phyloP scores from a whole-genome alignment of 30 jellyfish, hydroid and myxozoan genomes.

The Turritopsis dohrnii region DNA sequence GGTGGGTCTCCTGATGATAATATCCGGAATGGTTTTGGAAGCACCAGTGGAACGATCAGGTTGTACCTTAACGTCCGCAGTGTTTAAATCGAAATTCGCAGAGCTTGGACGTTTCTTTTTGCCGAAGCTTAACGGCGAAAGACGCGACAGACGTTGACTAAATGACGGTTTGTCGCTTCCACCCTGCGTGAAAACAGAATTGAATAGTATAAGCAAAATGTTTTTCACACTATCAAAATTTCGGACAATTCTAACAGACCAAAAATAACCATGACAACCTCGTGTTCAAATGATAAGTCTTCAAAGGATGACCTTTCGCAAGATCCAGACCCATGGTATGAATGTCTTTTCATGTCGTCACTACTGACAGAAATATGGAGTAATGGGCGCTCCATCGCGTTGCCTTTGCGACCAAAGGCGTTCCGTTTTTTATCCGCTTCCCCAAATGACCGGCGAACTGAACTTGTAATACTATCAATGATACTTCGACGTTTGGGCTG shows the following conservation, averaged over 20 bases:
- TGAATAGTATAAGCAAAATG: too few relatives aligned
- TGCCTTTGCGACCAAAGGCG: conserved; percentile 14
- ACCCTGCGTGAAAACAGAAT: too few relatives aligned
- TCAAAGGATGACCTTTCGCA: conserved; percentile 10
- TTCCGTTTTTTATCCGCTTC: conserved; percentile 42
- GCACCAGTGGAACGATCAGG: background rate
- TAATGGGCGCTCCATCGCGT: conserved; percentile 9
- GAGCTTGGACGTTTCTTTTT: background rate
- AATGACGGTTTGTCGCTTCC: background rate
- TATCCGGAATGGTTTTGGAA: conserved; percentile 12
- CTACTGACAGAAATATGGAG: background rate
- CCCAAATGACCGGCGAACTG: conserved; percentile 55
- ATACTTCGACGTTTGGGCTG: conserved; percentile 71
- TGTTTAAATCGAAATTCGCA: background rate
- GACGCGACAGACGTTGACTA: background rate
- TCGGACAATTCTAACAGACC: background rate
- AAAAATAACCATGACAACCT: background rate
- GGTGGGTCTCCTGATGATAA: conserved; percentile 6
- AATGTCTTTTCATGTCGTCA: conserved; percentile 31
- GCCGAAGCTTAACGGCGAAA: conserved; percentile 1
- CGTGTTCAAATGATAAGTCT: conserved; percentile 1
- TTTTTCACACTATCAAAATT: background rate
- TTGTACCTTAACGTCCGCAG: conserved; percentile 12
- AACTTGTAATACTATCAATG: conserved; percentile 71
- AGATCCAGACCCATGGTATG: conserved; percentile 30